phyloP scores from a whole-genome alignment of 1,140 invertebrate species.

The Triops cancriformis region DNA sequence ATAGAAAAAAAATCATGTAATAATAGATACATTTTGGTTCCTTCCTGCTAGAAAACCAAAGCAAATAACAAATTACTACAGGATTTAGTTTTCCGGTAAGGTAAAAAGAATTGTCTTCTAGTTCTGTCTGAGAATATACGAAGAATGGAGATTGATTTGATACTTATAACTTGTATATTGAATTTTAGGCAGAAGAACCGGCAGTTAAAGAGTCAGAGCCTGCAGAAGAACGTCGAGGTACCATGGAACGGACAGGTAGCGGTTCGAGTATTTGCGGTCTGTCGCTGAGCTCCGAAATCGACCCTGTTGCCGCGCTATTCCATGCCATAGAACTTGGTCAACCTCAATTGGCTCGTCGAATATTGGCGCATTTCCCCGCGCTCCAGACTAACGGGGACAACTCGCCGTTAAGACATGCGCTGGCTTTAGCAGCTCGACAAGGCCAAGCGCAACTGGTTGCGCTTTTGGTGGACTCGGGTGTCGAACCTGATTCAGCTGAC shows the following conservation, averaged over 20 bases:
- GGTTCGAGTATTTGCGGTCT: conserved; percentile 44
- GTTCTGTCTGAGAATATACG: too few relatives aligned
- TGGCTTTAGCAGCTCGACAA: conserved; percentile 24
- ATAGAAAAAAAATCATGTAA: too few relatives aligned
- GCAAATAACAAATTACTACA: too few relatives aligned
- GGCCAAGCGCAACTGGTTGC: conserved; percentile 23
- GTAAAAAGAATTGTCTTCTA: too few relatives aligned
- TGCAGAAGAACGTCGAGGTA: background rate
- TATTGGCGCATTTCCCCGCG: conserved; percentile 1
- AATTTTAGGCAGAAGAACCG: background rate
- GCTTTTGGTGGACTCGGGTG: conserved; percentile 57
- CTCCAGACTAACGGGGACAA: background rate
- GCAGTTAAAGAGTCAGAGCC: background rate
- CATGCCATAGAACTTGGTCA: conserved; percentile 20
- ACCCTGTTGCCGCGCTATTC: conserved; percentile 23
- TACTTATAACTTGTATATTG: background rate
- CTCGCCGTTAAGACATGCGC: conserved; percentile 17
- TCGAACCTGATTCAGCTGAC: conserved; percentile 45
- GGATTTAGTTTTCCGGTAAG: too few relatives aligned
- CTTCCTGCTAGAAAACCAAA: too few relatives aligned
- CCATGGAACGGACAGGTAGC: background rate
- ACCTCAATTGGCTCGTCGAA: background rate
- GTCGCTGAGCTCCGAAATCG: conserved; percentile 42
- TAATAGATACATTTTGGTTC: too few relatives aligned
- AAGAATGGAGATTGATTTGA: too few relatives aligned